Percentiles rank a stretch among this genome's conserved stretches.
Evolutionary conservation across 1,140 invertebrate genomes (phyloP).

Genomic region (Contarinia nasturtii): DNA sequence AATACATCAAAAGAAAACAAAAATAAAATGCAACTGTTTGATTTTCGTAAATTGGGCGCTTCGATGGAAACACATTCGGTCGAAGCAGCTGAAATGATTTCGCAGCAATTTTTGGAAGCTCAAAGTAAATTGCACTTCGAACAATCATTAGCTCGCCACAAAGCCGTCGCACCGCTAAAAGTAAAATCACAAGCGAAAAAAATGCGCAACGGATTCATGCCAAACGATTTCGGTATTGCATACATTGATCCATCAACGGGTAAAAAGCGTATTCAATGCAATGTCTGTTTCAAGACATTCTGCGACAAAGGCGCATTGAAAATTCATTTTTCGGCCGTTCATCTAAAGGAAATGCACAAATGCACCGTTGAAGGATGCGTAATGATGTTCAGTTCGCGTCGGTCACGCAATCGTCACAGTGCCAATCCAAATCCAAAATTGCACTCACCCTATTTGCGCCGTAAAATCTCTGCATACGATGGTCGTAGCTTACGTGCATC

Average conservation of each 20-base stretch:
- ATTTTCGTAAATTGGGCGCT: not conserved
- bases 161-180: not conserved
- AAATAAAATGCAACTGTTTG: not conserved
- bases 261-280: constrained; percentile 94
- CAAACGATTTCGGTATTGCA: not conserved
- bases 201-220: not conserved
- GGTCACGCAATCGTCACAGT: constrained; percentile 59
- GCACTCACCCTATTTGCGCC: constrained; percentile 80
- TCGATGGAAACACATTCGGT: not conserved
- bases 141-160: no score
- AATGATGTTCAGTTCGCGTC: constrained; percentile 61
- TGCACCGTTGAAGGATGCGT: constrained; percentile 60
- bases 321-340: constrained; percentile 97
- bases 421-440: constrained; percentile 97
- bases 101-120: no score
- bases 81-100: no score
- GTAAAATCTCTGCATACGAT: constrained; percentile 85
- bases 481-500: constrained; percentile 44
- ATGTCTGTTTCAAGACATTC: constrained; percentile 96
- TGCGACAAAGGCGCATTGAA: constrained; percentile 99
- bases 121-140: no score
- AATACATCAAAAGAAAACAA: not conserved
- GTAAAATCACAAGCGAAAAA: not conserved
- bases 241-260: constrained; percentile 73
- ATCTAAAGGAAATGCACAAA: constrained; percentile 54